phyloP scores from a whole-genome alignment of 1,140 invertebrate genomes.

The Ridgeia piscesae region DNA sequence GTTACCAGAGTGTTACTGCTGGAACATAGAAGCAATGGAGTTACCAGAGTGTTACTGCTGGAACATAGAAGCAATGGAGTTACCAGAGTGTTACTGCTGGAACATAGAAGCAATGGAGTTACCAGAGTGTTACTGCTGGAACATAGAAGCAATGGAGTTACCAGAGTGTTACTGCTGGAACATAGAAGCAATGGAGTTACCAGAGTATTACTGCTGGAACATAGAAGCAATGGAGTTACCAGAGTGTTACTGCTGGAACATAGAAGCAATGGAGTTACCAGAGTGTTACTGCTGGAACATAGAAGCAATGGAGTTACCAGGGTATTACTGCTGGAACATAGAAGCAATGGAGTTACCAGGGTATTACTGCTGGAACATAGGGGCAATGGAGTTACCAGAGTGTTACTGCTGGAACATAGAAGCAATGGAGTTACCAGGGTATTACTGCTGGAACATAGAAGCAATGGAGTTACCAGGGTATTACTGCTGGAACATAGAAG shows the following conservation, averaged over 20 bases:
- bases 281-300: not conserved
- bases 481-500: not conserved
- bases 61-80: not conserved
- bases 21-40: not conserved
- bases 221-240: not conserved
- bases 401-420: not conserved
- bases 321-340: not conserved
- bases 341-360: not conserved
- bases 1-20: not conserved
- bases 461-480: not conserved
- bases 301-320: not conserved
- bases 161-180: not conserved
- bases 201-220: not conserved
- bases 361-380: not conserved
- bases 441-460: not conserved
- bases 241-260: not conserved
- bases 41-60: not conserved
- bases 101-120: not conserved
- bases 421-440: not conserved
- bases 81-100: not conserved
- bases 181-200: not conserved
- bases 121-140: not conserved
- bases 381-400: not conserved
- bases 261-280: not conserved
- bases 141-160: not conserved